These are phyloP conservation scores for Petaurus breviceps DNA, from an alignment of 2,113 vertebrate genomes.

Conservation along the genomic window DNA sequence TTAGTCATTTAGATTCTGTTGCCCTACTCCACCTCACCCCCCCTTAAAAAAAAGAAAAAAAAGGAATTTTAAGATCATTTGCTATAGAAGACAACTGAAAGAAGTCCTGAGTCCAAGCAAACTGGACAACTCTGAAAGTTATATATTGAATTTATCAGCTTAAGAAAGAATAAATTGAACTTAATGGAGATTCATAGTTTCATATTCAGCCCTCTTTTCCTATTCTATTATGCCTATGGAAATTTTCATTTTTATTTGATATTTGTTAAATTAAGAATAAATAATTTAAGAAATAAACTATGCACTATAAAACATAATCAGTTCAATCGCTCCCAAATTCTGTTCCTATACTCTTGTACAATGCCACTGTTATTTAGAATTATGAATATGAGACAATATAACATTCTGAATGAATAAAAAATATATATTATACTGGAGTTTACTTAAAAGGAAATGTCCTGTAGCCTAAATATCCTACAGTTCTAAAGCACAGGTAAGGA, in stretches of 20 bases:
- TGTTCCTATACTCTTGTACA: background rate
- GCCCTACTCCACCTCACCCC: no score
- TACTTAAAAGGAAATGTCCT: background rate
- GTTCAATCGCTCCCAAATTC: background rate
- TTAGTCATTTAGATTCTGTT: background rate
- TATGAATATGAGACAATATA: background rate
- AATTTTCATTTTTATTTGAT: background rate
- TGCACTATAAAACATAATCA: background rate
- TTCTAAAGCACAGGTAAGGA: background rate
- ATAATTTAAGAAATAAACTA: background rate
- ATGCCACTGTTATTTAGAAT: background rate
- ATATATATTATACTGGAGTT: background rate
- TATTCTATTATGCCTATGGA: background rate
- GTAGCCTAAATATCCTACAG: background rate
- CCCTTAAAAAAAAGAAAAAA: background rate
- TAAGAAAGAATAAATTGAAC: background rate
- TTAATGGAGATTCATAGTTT: background rate
- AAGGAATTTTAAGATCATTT: background rate
- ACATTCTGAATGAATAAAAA: background rate
- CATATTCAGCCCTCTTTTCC: background rate
- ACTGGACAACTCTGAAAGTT: background rate
- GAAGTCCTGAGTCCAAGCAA: background rate
- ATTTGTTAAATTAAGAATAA: background rate
- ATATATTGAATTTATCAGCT: background rate
- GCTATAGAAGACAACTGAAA: background rate